phyloP scores from a whole-genome alignment of 2,797 vertebrate species.

The Peromyscus melanophrys region DNA sequence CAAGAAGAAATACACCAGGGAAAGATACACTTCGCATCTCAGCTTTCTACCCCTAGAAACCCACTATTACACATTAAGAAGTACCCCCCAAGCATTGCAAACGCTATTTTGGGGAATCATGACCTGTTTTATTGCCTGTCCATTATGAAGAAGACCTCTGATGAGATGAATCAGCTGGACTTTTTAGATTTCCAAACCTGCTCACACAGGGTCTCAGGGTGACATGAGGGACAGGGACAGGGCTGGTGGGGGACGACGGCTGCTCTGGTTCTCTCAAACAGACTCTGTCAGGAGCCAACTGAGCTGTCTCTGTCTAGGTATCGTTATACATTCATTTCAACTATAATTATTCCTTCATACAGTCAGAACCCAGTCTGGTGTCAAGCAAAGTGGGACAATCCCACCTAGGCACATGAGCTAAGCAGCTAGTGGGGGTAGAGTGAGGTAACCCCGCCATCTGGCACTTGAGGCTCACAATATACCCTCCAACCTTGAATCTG shows the following conservation, averaged over 20 bases:
- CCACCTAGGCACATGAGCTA: neutral
- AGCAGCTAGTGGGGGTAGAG: neutral
- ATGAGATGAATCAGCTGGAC: neutral
- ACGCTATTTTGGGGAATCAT: neutral
- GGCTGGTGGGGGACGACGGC: neutral
- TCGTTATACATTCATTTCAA: neutral
- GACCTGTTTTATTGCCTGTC: neutral
- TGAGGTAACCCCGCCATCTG: constrained; percentile 16
- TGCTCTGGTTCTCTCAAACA: neutral
- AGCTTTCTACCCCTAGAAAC: neutral
- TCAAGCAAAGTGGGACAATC: neutral
- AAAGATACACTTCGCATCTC: neutral
- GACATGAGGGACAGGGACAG: neutral
- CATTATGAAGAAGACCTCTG: neutral
- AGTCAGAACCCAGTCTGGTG: neutral
- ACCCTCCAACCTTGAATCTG: neutral
- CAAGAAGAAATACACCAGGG: neutral
- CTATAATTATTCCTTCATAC: neutral
- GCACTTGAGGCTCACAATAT: neutral
- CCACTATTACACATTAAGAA: neutral
- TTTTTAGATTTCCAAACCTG: neutral
- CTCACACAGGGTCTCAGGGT: neutral
- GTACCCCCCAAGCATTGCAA: neutral
- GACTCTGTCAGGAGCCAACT: neutral
- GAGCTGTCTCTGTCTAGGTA: neutral